Percentiles rank a stretch among this genome's conserved stretches.
phyloP scores from a whole-genome alignment of 2,797 vertebrate genomes.

The Megaceryle alcyon region DNA sequence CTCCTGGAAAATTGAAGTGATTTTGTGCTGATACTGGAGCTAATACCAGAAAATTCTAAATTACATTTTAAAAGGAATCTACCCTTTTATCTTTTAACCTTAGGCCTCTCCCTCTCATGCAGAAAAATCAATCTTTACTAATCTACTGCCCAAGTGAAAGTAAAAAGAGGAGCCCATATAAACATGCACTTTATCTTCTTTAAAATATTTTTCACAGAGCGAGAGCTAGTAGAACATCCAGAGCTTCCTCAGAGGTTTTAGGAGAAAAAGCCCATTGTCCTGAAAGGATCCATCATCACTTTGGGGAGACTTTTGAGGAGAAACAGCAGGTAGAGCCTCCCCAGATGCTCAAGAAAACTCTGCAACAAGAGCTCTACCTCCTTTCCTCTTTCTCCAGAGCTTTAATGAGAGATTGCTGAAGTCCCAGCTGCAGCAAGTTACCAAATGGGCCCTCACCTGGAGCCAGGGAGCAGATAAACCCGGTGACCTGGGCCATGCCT shows the following conservation, averaged over 20 bases:
- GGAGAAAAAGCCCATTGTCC: not conserved
- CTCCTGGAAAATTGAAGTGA: constrained; percentile 58
- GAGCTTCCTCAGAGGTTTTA: not conserved
- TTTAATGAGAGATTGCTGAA: not conserved
- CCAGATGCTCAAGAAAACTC: not conserved
- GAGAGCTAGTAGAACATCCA: constrained; percentile 5
- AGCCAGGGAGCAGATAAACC: not conserved
- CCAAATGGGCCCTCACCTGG: rapidly evolving
- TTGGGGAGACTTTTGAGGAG: not conserved
- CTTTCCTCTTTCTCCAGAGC: not conserved
- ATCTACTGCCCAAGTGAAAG: constrained; percentile 75
- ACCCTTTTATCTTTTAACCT: constrained; percentile 81
- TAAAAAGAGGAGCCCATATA: constrained; percentile 52
- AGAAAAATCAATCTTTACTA: constrained; percentile 81
- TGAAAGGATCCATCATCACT: not conserved
- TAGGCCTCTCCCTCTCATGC: constrained; percentile 72
- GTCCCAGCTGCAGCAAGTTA: not conserved
- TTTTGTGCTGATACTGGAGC: constrained; percentile 68
- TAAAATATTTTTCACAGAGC: constrained; percentile 50
- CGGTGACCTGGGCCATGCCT: rapidly evolving
- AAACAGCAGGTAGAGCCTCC: not conserved
- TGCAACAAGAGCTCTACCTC: not conserved
- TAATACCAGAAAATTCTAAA: constrained; percentile 74
- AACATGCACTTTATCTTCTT: constrained; percentile 65
- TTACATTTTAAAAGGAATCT: constrained; percentile 78